Percentiles rank a stretch among this genome's conserved stretches.
Conservation (phyloP, 2,888 invertebrate genomes). For the Euzophera pinguis region DNA sequence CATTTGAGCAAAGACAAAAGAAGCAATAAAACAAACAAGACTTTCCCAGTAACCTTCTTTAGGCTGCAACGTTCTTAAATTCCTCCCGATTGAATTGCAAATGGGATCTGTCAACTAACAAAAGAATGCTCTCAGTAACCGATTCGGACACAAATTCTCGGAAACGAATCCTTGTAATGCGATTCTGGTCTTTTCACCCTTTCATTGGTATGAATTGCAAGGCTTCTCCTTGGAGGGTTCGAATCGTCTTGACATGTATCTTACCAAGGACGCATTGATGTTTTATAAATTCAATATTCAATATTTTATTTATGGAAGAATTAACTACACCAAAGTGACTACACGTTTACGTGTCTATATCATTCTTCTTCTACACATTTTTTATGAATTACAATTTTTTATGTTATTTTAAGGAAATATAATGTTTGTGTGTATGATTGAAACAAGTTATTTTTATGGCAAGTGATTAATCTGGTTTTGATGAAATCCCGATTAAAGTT, state of each 20-base stretch:
- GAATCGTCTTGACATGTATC: background rate
- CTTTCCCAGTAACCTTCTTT: background rate
- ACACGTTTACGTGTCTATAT: too few species aligned
- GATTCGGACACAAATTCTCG: constrained; percentile 34
- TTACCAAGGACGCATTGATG: background rate
- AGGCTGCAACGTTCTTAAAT: constrained; percentile 23
- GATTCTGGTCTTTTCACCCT: constrained; percentile 34
- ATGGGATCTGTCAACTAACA: constrained; percentile 47
- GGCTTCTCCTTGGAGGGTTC: constrained; percentile 38
- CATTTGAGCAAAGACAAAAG: background rate
- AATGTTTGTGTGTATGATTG: too few species aligned
- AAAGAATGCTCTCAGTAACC: constrained; percentile 45
- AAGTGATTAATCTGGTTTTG: too few species aligned
- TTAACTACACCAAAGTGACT: too few species aligned
- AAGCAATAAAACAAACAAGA: background rate
- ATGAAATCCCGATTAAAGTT: too few species aligned
- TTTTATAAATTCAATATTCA: background rate
- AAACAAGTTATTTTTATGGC: too few species aligned
- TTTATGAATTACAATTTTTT: too few species aligned
- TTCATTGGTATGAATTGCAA: constrained; percentile 23
- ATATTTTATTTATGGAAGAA: too few species aligned
- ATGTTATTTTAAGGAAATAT: too few species aligned
- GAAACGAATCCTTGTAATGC: constrained; percentile 34
- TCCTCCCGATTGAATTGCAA: constrained; percentile 46
- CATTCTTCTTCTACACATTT: too few species aligned